Evolutionary conservation across 1,140 invertebrate genomes (phyloP).

Genomic region (Pseudomyrmex sp.): DNA sequence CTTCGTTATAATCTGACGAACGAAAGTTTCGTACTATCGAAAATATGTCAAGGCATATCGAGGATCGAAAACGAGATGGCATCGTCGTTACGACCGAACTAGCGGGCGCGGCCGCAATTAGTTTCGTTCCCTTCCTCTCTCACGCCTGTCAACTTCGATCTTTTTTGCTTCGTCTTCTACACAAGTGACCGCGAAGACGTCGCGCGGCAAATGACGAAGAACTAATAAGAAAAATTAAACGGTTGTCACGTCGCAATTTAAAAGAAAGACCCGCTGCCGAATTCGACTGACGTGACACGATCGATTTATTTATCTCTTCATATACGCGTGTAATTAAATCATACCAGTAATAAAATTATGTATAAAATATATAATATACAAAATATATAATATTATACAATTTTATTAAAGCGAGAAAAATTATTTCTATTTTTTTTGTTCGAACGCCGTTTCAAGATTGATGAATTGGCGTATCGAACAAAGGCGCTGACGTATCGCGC

Average conservation of each 20-base stretch:
- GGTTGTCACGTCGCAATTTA: conserved; percentile 62
- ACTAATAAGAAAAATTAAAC: conserved; percentile 73
- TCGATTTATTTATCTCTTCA: neutral
- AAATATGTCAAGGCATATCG: conserved; percentile 59
- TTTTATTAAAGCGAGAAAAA: neutral
- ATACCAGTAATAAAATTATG: neutral
- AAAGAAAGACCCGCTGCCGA: neutral
- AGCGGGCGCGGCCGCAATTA: conserved; percentile 77
- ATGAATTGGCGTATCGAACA: conserved; percentile 34
- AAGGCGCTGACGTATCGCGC: conserved; percentile 21
- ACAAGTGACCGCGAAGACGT: conserved; percentile 31
- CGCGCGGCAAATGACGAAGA: conserved; percentile 55
- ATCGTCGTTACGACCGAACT: conserved; percentile 63
- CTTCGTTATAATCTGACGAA: conserved; percentile 71
- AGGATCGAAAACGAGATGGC: conserved; percentile 20
- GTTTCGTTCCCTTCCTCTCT: conserved; percentile 78
- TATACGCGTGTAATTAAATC: neutral
- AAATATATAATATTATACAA: too few species aligned
- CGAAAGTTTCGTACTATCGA: conserved; percentile 65
- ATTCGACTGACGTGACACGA: neutral
- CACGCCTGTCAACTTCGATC: conserved; percentile 60
- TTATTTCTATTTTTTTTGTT: neutral
- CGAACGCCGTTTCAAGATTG: neutral
- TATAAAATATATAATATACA: too few species aligned
- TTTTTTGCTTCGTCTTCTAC: conserved; percentile 40